Percentiles rank a stretch among this genome's conserved stretches.
Evolutionary conservation across 2,888 invertebrate species (phyloP).

Genomic region (Polia nebulosa): DNA sequence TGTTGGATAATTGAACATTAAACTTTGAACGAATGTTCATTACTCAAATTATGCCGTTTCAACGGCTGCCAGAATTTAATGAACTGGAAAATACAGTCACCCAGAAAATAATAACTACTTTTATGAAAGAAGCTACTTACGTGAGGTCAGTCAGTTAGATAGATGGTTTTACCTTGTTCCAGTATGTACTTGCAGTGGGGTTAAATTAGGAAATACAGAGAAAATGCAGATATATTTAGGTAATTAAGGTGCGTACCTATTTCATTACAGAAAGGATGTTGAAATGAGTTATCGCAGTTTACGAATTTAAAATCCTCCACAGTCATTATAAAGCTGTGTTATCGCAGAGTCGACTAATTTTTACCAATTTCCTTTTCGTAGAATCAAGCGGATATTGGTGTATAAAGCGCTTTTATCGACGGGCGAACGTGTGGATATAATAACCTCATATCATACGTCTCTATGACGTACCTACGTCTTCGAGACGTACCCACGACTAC

Average conservation of each 20-base stretch:
- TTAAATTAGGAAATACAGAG: no score
- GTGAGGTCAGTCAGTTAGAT: no score
- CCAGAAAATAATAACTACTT: neutral
- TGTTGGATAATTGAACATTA: conserved; percentile 14
- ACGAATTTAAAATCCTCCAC: conserved; percentile 24
- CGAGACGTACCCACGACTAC: conserved; percentile 20
- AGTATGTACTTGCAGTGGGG: no score
- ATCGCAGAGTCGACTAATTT: conserved; percentile 61
- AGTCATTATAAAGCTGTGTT: conserved; percentile 13
- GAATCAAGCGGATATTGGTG: conserved; percentile 76
- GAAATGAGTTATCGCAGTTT: conserved; percentile 12
- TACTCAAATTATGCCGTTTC: neutral
- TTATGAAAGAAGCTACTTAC: neutral
- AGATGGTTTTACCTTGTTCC: no score
- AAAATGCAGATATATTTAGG: no score
- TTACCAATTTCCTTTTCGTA: conserved; percentile 67
- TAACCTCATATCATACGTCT: conserved; percentile 55
- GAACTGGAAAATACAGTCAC: conserved; percentile 15
- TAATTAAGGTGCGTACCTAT: no score
- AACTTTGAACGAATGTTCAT: conserved; percentile 1
- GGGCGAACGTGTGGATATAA: conserved; percentile 62
- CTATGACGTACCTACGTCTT: conserved; percentile 27
- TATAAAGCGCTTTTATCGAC: conserved; percentile 73
- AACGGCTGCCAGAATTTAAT: neutral
- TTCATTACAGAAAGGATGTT: neutral